These are phyloP conservation scores for Podarcis lilfordi DNA, from an alignment of 2,797 vertebrate species.

Conservation along the genomic window DNA sequence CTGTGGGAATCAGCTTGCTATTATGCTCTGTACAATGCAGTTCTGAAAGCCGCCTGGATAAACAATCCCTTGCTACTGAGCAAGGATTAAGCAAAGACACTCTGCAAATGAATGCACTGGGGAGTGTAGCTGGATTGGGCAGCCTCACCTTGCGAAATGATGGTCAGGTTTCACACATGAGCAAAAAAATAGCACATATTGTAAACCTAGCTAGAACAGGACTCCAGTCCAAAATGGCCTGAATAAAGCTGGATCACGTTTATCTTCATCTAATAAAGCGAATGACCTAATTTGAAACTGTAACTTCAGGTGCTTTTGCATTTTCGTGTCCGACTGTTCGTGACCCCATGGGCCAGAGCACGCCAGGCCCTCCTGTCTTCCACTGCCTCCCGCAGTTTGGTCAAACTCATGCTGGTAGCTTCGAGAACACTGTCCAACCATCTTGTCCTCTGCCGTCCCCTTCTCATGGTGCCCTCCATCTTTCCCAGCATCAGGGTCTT, in stretches of 20 bases:
- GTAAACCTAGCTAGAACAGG: neutral
- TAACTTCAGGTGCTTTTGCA: neutral
- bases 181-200: neutral
- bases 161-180: neutral
- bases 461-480: no score
- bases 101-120: neutral
- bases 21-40: conserved; percentile 10
- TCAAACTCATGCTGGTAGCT: no score
- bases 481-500: no score
- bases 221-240: neutral
- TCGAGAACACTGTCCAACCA: no score
- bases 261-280: neutral
- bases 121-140: neutral
- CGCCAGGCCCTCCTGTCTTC: no score
- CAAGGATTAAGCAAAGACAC: conserved; percentile 20
- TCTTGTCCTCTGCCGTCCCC: no score
- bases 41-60: neutral
- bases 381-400: no score
- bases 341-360: no score
- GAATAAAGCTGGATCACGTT: neutral
- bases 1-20: conserved; percentile 17
- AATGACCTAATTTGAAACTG: neutral
- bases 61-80: neutral
- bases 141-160: neutral
- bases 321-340: neutral